phyloP scores from a whole-genome alignment of 2,888 invertebrate species.

The Eutolmus rufibarbis region DNA sequence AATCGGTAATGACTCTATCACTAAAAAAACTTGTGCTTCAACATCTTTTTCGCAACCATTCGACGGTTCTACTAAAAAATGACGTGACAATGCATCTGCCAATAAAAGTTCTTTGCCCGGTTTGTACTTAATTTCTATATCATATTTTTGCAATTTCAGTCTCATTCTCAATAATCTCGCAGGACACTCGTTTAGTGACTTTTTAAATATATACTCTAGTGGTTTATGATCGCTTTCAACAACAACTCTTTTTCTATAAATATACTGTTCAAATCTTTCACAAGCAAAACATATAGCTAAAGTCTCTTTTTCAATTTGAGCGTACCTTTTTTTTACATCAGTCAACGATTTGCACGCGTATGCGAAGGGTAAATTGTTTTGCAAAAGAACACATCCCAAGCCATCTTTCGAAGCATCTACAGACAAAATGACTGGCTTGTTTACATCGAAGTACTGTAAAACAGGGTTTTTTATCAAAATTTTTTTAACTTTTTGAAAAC shows the following conservation, averaged over 20 bases:
- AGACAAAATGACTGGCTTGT: too few relatives aligned
- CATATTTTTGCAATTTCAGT: constrained; percentile 53
- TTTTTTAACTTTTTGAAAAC: too few relatives aligned
- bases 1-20: constrained; percentile 43
- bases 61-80: constrained; percentile 44
- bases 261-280: constrained; percentile 6
- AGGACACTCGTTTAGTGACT: constrained; percentile 33
- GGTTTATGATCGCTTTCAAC: too few relatives aligned
- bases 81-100: constrained; percentile 52
- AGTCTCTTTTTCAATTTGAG: constrained; percentile 20
- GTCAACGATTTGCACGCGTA: constrained; percentile 55
- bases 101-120: constrained; percentile 53
- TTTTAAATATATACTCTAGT: background rate
- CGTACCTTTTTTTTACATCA: constrained; percentile 44
- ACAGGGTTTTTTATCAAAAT: too few relatives aligned
- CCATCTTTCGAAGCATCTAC: too few relatives aligned
- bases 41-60: constrained; percentile 36
- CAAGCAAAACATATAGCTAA: background rate
- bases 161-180: constrained; percentile 52
- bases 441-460: too few relatives aligned
- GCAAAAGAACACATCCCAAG: too few relatives aligned
- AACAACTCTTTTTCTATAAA: background rate
- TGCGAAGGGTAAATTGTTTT: too few relatives aligned
- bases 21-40: background rate
- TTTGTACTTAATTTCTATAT: constrained; percentile 49